phyloP scores from a whole-genome alignment of 2,797 vertebrate genomes.

The Gymnoscopelus braueri region DNA sequence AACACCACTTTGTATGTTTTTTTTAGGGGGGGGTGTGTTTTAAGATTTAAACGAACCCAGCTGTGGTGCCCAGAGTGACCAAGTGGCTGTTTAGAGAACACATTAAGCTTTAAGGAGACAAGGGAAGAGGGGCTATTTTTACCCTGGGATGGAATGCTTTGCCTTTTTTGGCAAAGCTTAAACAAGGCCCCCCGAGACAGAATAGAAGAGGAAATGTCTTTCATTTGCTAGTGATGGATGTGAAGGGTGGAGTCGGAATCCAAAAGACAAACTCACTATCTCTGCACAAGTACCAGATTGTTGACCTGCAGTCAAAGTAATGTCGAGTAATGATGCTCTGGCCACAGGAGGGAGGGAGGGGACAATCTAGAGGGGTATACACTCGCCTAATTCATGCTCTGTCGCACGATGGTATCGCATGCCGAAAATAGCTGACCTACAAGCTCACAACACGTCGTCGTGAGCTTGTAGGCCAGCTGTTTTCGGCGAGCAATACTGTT shows the following conservation, averaged over 20 bases:
- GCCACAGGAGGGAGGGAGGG: conserved; percentile 14
- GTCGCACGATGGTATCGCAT: too few relatives aligned
- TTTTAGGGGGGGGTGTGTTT: conserved; percentile 12
- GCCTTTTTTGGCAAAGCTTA: conserved; percentile 83
- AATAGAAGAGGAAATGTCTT: conserved; percentile 67
- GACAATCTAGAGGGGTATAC: neutral
- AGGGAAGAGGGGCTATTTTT: conserved; percentile 77
- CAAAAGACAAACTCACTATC: conserved; percentile 13
- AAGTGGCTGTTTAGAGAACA: conserved; percentile 55
- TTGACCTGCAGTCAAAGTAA: conserved; percentile 15
- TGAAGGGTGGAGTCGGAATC: conserved; percentile 25
- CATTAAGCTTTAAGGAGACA: conserved; percentile 74
- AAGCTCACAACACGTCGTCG: too few relatives aligned
- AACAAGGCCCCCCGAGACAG: conserved; percentile 61
- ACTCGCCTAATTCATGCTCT: neutral
- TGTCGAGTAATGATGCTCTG: conserved; percentile 6
- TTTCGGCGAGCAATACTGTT: too few relatives aligned
- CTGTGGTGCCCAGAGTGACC: conserved; percentile 35
- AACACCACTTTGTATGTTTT: neutral
- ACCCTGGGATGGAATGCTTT: conserved; percentile 80
- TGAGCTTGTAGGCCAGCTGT: too few relatives aligned
- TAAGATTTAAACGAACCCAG: conserved; percentile 44
- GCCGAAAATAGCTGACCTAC: too few relatives aligned
- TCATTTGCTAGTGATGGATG: conserved; percentile 40
- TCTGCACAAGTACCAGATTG: conserved; percentile 12